Conservation (phyloP, 2,113 vertebrate species). For the Corythoichthys haematopterus region DNA sequence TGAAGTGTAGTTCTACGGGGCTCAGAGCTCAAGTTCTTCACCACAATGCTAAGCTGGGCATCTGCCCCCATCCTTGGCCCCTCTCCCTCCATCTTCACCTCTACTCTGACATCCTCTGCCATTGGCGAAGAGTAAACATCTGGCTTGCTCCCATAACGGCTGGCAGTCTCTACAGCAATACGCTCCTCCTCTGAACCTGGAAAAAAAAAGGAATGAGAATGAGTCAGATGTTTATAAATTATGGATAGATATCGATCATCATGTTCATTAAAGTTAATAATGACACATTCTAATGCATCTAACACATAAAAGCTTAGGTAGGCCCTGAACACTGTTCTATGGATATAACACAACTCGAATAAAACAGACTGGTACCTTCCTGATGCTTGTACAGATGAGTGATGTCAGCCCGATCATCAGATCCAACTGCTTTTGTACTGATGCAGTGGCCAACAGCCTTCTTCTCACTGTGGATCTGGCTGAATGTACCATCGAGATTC, state of each 20-base stretch:
- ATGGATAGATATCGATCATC: not conserved
- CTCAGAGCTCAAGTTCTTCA: constrained; percentile 72
- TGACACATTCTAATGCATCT: constrained; percentile 5
- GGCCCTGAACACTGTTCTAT: not conserved
- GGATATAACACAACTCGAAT: not conserved
- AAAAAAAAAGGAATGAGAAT: not conserved
- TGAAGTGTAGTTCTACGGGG: constrained; percentile 73
- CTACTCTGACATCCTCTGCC: constrained; percentile 70
- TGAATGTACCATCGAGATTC: constrained; percentile 74
- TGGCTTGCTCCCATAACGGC: constrained; percentile 80
- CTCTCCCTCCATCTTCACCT: constrained; percentile 78
- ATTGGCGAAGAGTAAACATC: constrained; percentile 63
- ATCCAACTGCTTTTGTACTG: constrained; percentile 82
- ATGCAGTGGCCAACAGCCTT: constrained; percentile 80
- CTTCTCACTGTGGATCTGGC: constrained; percentile 78
- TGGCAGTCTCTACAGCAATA: constrained; percentile 82
- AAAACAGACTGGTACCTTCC: constrained; percentile 71
- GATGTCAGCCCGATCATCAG: constrained; percentile 73
- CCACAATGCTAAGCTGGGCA: constrained; percentile 66
- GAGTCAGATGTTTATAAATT: constrained; percentile 12
- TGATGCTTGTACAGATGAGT: constrained; percentile 80
- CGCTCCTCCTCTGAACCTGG: constrained; percentile 77
- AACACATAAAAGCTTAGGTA: not conserved
- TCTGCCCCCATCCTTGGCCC: constrained; percentile 77
- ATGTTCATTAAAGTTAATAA: constrained; percentile 22